Conservation (phyloP, 2,888 invertebrate species). For the Heterodera filipjevi region DNA sequence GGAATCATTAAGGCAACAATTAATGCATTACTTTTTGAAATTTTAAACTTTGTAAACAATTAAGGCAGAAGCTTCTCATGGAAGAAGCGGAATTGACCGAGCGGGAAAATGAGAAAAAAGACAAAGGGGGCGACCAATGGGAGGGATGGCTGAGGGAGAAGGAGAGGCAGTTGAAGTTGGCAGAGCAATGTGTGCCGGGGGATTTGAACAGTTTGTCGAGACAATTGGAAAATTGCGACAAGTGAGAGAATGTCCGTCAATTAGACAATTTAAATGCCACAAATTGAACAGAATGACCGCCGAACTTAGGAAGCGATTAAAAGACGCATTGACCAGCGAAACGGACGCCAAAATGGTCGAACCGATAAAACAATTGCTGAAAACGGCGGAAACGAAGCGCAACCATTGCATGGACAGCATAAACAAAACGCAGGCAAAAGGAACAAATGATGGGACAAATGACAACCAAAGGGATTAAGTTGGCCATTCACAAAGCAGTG, state of each 20-base stretch:
- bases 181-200: constrained; percentile 26
- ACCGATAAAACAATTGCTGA: constrained; percentile 24
- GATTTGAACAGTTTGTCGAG: constrained; percentile 24
- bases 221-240: constrained; percentile 29
- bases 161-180: constrained; percentile 22
- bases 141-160: constrained; percentile 28
- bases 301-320: constrained; percentile 26
- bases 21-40: neutral
- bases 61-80: constrained; percentile 22
- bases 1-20: constrained; percentile 17
- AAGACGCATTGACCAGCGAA: constrained; percentile 22
- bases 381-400: constrained; percentile 36
- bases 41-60: neutral
- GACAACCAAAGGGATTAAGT: constrained; percentile 7
- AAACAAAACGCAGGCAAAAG: constrained; percentile 41
- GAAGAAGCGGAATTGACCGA: constrained; percentile 17
- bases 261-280: neutral
- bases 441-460: constrained; percentile 8
- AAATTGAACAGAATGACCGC: constrained; percentile 29
- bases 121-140: constrained; percentile 11
- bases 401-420: constrained; percentile 39
- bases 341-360: constrained; percentile 22
- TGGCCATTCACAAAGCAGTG: constrained; percentile 42
- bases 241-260: constrained; percentile 9
- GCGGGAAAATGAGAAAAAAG: neutral